phyloP scores from a whole-genome alignment of 2,113 vertebrate species.

The Corvus cornix region DNA sequence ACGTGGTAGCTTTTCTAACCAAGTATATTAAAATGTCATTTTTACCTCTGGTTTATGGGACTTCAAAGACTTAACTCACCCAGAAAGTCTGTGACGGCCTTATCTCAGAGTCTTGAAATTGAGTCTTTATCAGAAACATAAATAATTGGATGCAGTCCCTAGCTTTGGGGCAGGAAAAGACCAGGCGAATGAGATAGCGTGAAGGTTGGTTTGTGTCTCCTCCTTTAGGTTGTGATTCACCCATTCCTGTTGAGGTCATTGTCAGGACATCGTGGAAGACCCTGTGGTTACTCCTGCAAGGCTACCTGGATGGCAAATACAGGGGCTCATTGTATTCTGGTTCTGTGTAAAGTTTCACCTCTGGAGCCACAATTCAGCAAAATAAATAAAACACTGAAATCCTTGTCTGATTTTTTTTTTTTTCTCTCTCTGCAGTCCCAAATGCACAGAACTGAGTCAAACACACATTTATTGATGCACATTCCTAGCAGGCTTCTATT shows the following conservation, averaged over 20 bases:
- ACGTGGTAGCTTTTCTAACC: neutral
- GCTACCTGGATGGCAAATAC: constrained; percentile 13
- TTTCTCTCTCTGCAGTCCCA: neutral
- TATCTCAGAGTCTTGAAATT: constrained; percentile 7
- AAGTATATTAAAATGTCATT: neutral
- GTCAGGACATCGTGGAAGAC: neutral
- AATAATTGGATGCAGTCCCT: constrained; percentile 14
- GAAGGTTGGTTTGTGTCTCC: constrained; percentile 25
- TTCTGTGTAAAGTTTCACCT: constrained; percentile 32
- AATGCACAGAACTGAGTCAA: constrained; percentile 1
- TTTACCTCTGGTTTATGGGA: neutral
- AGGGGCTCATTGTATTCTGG: constrained; percentile 29
- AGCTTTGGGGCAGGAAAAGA: constrained; percentile 1
- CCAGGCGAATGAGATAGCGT: neutral
- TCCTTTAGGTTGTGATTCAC: neutral
- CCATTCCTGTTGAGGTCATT: constrained; percentile 16
- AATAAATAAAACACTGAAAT: constrained; percentile 48
- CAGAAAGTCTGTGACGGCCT: neutral
- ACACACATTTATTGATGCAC: constrained; percentile 36
- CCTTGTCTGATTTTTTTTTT: neutral
- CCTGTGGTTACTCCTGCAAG: neutral
- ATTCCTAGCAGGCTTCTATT: constrained; percentile 53
- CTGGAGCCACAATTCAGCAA: neutral
- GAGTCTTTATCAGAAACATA: constrained; percentile 29
- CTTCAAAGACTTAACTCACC: constrained; percentile 5